These are phyloP conservation scores for Elysia chlorotica DNA, from an alignment of 1,140 invertebrate species.

Conservation along the genomic window DNA sequence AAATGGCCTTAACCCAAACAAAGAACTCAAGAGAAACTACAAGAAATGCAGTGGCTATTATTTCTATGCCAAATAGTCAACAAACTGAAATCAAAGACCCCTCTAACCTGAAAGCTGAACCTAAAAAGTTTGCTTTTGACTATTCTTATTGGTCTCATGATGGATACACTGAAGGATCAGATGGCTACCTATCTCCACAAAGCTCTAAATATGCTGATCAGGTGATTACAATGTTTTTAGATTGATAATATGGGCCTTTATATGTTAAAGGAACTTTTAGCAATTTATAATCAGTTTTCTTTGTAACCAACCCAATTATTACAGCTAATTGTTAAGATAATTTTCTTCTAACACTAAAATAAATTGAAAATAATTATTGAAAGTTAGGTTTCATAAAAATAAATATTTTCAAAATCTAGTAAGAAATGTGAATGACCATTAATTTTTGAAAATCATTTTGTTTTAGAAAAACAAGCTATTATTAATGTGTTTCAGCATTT, in stretches of 20 bases:
- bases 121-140: constrained; percentile 68
- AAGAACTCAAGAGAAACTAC: constrained; percentile 67
- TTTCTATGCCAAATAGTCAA: constrained; percentile 67
- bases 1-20: no score
- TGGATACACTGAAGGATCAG: constrained; percentile 63
- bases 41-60: constrained; percentile 66
- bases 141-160: constrained; percentile 72
- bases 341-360: no score
- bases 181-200: constrained; percentile 64
- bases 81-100: constrained; percentile 66
- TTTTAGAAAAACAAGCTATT: no score
- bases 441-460: no score
- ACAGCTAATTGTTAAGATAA: no score
- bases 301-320: no score
- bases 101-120: constrained; percentile 57
- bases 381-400: no score
- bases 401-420: background rate
- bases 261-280: no score
- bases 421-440: background rate
- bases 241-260: no score
- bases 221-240: constrained; percentile 36
- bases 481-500: no score
- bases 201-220: constrained; percentile 55
- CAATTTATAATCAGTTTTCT: no score
- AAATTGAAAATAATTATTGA: no score